Percentiles rank a stretch among this genome's conserved stretches.
phyloP scores from a whole-genome alignment of 64 coral and sea anemone genomes.

The Montipora cactus region DNA sequence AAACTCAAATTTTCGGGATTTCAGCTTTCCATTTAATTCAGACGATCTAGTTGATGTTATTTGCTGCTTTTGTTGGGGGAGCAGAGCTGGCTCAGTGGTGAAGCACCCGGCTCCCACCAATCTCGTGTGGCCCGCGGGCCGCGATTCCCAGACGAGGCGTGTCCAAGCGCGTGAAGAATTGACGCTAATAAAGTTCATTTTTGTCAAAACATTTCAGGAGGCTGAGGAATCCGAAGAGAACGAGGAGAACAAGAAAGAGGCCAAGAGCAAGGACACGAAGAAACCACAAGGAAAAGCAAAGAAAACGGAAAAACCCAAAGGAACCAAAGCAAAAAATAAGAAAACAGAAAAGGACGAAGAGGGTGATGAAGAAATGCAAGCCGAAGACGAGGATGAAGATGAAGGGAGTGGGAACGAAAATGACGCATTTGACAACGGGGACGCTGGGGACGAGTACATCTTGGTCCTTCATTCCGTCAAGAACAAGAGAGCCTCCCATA shows the following conservation, averaged over 20 bases:
- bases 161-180: too few species aligned
- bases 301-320: slow-evolving; percentile 21
- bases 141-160: too few species aligned
- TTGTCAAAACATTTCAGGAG: too few species aligned
- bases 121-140: too few species aligned
- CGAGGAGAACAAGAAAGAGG: slow-evolving; percentile 21
- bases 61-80: too few species aligned
- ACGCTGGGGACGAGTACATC: slow-evolving; percentile 36
- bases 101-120: too few species aligned
- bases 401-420: slow-evolving; percentile 47
- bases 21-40: too few species aligned
- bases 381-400: slow-evolving; percentile 9
- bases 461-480: slow-evolving; percentile 65
- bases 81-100: too few species aligned
- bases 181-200: too few species aligned
- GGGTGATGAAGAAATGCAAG: slow-evolving; percentile 28
- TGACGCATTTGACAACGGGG: slow-evolving; percentile 24
- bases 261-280: slow-evolving; percentile 7
- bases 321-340: slow-evolving; percentile 49
- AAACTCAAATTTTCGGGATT: too few species aligned
- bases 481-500: slow-evolving; percentile 50
- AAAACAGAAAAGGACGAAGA: neutral
- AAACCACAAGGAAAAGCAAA: neutral
- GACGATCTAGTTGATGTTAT: too few species aligned
- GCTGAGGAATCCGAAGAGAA: slow-evolving; percentile 41